Evolutionary conservation across 2,113 vertebrate species (phyloP).

Genomic region (Hemibates koningsi): DNA sequence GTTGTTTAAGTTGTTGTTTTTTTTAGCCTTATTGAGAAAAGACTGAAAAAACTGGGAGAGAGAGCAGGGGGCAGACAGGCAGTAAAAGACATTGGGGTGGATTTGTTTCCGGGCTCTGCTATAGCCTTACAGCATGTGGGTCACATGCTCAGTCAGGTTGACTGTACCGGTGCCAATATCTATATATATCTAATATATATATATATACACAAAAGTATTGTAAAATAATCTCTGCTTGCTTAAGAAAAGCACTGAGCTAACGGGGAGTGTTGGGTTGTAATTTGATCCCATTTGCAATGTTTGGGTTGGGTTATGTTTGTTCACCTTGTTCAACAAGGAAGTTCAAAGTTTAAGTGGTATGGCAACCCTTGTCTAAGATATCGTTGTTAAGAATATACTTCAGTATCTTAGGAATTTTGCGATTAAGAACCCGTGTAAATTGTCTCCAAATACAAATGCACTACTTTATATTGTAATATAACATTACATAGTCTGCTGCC

Average conservation of each 20-base stretch:
- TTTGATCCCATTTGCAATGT: background rate
- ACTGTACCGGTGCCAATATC: rapidly evolving
- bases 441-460: background rate
- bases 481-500: rapidly evolving
- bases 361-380: background rate
- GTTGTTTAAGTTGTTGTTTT: background rate
- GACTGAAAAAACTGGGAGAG: background rate
- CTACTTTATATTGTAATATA: rapidly evolving
- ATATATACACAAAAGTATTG: rapidly evolving
- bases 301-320: background rate
- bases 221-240: background rate
- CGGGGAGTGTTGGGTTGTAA: background rate
- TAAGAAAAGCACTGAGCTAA: background rate
- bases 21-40: background rate
- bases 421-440: background rate
- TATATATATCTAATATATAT: too few relatives aligned
- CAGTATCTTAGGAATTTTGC: rapidly evolving
- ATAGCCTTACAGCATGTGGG: background rate
- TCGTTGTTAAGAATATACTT: rapidly evolving
- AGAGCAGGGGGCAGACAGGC: rapidly evolving
- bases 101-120: background rate
- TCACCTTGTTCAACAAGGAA: background rate
- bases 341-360: background rate
- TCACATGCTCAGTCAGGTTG: background rate
- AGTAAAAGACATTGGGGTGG: background rate